Evolutionary conservation across 2,888 invertebrate species (phyloP).

Genomic region (Vannuccia rotundouncinata): DNA sequence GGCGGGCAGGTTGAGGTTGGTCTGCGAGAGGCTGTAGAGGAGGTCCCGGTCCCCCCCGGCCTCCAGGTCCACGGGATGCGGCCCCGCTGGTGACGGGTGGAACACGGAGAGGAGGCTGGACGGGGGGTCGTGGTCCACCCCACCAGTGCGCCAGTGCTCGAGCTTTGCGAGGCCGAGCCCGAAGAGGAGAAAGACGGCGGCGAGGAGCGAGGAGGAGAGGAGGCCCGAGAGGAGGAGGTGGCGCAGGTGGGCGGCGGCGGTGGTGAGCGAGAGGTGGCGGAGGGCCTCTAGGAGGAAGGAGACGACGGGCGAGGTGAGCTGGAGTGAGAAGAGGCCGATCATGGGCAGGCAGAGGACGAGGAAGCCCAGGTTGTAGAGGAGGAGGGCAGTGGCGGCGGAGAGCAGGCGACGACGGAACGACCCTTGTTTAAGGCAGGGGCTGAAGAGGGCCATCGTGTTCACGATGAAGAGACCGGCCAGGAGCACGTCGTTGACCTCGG

Average conservation of each 20-base stretch:
- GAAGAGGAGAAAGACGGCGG: background rate
- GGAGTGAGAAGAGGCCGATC: background rate
- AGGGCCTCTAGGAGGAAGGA: background rate
- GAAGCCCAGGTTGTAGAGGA: background rate
- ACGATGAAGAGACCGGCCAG: constrained; percentile 16
- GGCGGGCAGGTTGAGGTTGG: background rate
- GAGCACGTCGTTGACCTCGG: constrained; percentile 60
- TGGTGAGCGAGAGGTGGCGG: background rate
- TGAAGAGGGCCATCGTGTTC: background rate
- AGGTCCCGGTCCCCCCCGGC: background rate
- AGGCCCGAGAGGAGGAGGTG: background rate
- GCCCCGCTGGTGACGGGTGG: background rate
- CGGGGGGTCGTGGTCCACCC: background rate
- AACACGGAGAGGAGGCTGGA: background rate
- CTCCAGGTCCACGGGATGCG: constrained; percentile 1
- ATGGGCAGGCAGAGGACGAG: background rate
- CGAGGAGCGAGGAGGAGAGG: background rate
- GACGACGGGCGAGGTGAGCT: background rate
- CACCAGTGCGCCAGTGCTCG: background rate
- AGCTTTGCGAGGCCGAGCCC: background rate
- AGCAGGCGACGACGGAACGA: background rate
- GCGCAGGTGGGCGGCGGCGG: background rate
- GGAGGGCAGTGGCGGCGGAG: background rate
- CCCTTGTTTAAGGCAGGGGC: background rate
- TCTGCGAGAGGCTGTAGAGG: background rate